Evolutionary conservation across 2,113 vertebrate genomes (phyloP).

Genomic region (Circaetus cinerascens): DNA sequence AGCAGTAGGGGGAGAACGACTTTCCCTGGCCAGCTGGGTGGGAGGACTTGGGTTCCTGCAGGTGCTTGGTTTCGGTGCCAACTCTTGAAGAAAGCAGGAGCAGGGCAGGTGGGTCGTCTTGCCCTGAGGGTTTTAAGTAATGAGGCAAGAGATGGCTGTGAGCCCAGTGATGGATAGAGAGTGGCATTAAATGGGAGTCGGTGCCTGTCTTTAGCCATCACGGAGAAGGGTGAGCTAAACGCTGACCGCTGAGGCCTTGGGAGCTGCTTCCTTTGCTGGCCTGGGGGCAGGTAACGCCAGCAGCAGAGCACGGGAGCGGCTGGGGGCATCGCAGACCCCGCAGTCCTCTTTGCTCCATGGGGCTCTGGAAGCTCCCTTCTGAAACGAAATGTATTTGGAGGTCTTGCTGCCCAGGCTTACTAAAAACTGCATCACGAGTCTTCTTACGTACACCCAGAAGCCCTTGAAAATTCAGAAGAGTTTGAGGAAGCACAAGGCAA

Average conservation of each 20-base stretch:
- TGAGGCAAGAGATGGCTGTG: neutral
- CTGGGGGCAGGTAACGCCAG: neutral
- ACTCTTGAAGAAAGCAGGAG: neutral
- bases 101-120: neutral
- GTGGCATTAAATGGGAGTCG: neutral
- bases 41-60: neutral
- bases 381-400: neutral
- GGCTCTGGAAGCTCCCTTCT: neutral
- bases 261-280: neutral
- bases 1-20: neutral
- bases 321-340: neutral
- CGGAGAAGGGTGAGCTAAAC: neutral
- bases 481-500: neutral
- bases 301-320: neutral
- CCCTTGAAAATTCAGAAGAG: neutral
- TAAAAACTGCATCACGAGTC: neutral
- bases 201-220: neutral
- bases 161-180: conserved; percentile 6
- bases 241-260: neutral
- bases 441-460: neutral
- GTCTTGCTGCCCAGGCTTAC: neutral
- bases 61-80: neutral
- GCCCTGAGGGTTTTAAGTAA: conserved; percentile 13
- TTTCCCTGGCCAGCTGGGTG: neutral
- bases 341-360: neutral